Evolutionary conservation across 2,888 invertebrate genomes (phyloP), one percentile per base, ranked within the genome.

Genomic region (Drosophila meridiana): DNA sequence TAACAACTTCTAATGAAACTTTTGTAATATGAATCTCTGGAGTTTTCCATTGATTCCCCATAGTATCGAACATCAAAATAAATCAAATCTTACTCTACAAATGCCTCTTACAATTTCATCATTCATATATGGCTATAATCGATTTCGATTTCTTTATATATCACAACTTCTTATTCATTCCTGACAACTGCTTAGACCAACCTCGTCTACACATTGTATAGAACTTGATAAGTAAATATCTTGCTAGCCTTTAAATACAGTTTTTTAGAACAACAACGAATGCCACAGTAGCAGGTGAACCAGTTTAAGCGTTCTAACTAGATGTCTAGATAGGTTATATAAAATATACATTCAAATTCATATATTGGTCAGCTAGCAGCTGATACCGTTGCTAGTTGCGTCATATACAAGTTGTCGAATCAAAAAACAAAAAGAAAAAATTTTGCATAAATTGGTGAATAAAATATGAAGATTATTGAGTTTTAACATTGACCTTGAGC

Each of bases 401-500:
- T 80, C 73, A 79, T 66, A 53, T 9, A 20, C 28, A 30, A 57
- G 74, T 42, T 63, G 65, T 62, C 76, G 69, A 79, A 77, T 73
- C 43, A 76, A 50, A 53, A n/a, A 30, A 30, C 3, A 7, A 30
- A 30, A 14, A 47, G 7, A 14, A 42, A 52, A 32, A 66, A 48
- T 14, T 52, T 61, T 77, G 76, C 69, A 77, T 76, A 73, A 76
- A 68, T 55, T 40, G 0, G 14, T 26, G 8, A 55, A 4, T 28
- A 28, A 55, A 36, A 38, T 38, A 7, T 14, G 9, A 45, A 45
- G 20, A 58, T 47, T 14, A 26, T 34, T 20, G 36, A 62, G 78
- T 75, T 80, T 82, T 82, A 79, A 73, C 89, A 83, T 87, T 89
- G 88, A 90, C 88, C 88, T 90, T 89, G 82, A 71, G 66, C 68